Base-by-base conservation (phyloP, 2,888 invertebrate genomes). In the Lissocephala sabroskyi region DNA sequence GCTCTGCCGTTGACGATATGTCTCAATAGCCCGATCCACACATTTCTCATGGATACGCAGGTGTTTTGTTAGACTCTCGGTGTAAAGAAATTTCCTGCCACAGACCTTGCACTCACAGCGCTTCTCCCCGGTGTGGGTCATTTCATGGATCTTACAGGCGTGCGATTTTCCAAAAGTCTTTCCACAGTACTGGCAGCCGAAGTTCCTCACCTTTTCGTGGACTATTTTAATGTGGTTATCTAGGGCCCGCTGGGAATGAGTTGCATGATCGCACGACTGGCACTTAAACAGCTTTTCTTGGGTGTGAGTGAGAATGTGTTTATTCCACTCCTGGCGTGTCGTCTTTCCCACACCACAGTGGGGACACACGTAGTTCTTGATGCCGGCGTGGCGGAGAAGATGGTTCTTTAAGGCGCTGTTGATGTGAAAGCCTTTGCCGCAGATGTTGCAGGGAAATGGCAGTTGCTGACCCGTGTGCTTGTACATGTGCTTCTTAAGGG, bases 301-400 rank as follows among this genome's bases (percentile, higher is more conserved):
- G 1, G 82, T 82, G 52, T 82, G 82, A 1, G 78, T 82, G 10
- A 81, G 74, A 2, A 82, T 59, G 44, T 83, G 82, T 10, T 79
- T 81, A 40, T 80, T 82, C 73, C 83, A 75, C 36, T 82, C 82
- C 43, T 82, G 82, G 0, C 82, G 62, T 0, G 82, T 83, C 1
- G 83, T 82, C 35, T 82, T 83, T 1, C 79, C 81, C 19, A 81
- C 79, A 9, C 82, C 83, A 52, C 83, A 83, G 18, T 82, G 79
- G 0, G 82, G 82, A 23, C 83, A 83, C 5, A 83, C 80, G 46
- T 81, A 82, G 52, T 83, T 83, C 45, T 82, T 82, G 23, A 84
- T 82, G 5, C 83, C 84, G 0, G 82, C 81, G 41, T 83, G 83
- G 0, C 83, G 79, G 41, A 82, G 74, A 14, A 82, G 56, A 59